phyloP scores from a whole-genome alignment of 2,797 vertebrate genomes.

The Pseudochromis fuscus region DNA sequence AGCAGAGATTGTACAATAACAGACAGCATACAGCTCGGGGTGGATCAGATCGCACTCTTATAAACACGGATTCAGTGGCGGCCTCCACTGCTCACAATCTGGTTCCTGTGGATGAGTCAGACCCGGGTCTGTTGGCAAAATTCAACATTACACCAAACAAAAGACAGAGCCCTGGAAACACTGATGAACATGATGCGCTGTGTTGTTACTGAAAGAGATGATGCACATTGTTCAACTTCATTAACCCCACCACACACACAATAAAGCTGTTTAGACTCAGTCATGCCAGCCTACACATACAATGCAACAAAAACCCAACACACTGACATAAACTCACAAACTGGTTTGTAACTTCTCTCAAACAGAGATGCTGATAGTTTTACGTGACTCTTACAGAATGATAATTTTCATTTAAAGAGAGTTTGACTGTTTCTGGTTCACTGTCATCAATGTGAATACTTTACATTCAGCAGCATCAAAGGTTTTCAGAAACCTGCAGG shows the following conservation, averaged over 20 bases:
- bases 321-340: not conserved
- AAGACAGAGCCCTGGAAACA: constrained; percentile 35
- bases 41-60: constrained; percentile 40
- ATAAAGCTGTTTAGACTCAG: constrained; percentile 9
- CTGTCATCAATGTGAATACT: not conserved
- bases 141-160: constrained; percentile 24
- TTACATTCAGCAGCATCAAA: not conserved
- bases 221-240: constrained; percentile 26
- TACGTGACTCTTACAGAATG: too few relatives aligned
- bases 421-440: not conserved
- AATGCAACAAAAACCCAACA: not conserved
- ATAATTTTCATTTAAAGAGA: too few relatives aligned
- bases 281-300: constrained; percentile 6
- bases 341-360: too few relatives aligned
- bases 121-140: constrained; percentile 26
- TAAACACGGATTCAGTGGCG: constrained; percentile 43
- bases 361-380: not conserved
- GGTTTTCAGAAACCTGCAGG: too few relatives aligned
- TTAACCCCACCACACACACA: constrained; percentile 1
- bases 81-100: constrained; percentile 15
- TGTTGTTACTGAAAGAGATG: constrained; percentile 34
- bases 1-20: constrained; percentile 59
- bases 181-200: constrained; percentile 16
- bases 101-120: constrained; percentile 35
- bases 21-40: constrained; percentile 39